Evolutionary conservation across 2,113 vertebrate genomes (phyloP).

Genomic region (Poicephalus gulielmi): DNA sequence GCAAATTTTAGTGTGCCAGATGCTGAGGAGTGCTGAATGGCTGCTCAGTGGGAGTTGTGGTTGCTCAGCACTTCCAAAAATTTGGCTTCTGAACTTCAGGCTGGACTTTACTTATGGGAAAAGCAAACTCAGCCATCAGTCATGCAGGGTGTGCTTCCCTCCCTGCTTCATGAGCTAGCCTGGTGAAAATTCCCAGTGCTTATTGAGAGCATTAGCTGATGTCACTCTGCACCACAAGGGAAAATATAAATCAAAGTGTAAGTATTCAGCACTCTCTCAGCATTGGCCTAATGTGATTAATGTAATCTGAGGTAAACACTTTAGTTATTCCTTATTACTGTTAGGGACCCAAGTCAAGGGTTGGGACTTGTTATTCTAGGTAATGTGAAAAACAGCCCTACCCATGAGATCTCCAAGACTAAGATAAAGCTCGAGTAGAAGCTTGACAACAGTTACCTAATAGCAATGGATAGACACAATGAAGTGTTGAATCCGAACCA

Average conservation of each 20-base stretch:
- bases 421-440: constrained; percentile 18
- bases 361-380: constrained; percentile 36
- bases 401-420: constrained; percentile 13
- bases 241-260: constrained; percentile 44
- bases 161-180: background rate
- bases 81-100: background rate
- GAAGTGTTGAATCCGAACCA: background rate
- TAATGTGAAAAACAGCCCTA: constrained; percentile 15
- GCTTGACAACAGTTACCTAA: constrained; percentile 20
- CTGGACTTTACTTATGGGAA: background rate
- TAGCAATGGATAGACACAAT: background rate
- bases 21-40: constrained; percentile 17
- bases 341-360: background rate
- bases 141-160: constrained; percentile 19
- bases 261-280: constrained; percentile 60
- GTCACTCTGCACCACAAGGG: background rate
- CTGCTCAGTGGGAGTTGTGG: constrained; percentile 9
- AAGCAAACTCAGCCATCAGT: constrained; percentile 3
- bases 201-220: constrained; percentile 25
- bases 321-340: constrained; percentile 20
- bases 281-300: constrained; percentile 12
- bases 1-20: background rate
- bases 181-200: constrained; percentile 45
- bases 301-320: constrained; percentile 35
- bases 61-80: constrained; percentile 17